Evolutionary conservation across 2,888 invertebrate genomes (phyloP).

Genomic region (Lithodes maja): DNA sequence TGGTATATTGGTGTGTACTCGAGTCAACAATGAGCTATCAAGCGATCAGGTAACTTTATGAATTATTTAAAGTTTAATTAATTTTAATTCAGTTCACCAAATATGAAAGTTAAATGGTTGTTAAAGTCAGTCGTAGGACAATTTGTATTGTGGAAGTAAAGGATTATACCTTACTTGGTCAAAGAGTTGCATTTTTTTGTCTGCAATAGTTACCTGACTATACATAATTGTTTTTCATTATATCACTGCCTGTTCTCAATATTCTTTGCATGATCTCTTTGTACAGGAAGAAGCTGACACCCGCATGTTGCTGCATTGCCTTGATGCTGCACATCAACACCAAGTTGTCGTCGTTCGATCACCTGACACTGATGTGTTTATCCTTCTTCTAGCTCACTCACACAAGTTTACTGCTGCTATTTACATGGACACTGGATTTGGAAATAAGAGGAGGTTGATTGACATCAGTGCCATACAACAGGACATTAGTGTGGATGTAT

Average conservation of each 20-base stretch:
- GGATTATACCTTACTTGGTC: too few relatives aligned
- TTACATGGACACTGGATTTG: slow-evolving; percentile 10
- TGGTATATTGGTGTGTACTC: not conserved
- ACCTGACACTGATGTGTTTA: slow-evolving; percentile 11
- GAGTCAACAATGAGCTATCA: not conserved
- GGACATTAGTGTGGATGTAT: not conserved
- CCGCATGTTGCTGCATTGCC: not conserved
- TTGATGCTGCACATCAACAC: not conserved
- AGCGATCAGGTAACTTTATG: slow-evolving; percentile 9
- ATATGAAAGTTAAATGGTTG: too few relatives aligned
- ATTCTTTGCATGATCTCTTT: not conserved
- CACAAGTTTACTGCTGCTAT: not conserved
- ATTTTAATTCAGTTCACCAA: not conserved
- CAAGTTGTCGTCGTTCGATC: not conserved
- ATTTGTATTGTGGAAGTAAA: too few relatives aligned
- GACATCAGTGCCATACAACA: not conserved
- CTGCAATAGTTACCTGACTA: too few relatives aligned
- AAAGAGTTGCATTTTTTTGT: too few relatives aligned
- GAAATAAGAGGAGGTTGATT: not conserved
- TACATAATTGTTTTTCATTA: not conserved
- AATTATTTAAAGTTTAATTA: not conserved
- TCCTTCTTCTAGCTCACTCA: not conserved
- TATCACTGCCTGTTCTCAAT: not conserved
- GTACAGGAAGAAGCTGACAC: not conserved
- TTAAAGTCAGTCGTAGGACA: too few relatives aligned